Conservation (phyloP, 2,113 vertebrate species). For the Phoxinus phoxinus region DNA sequence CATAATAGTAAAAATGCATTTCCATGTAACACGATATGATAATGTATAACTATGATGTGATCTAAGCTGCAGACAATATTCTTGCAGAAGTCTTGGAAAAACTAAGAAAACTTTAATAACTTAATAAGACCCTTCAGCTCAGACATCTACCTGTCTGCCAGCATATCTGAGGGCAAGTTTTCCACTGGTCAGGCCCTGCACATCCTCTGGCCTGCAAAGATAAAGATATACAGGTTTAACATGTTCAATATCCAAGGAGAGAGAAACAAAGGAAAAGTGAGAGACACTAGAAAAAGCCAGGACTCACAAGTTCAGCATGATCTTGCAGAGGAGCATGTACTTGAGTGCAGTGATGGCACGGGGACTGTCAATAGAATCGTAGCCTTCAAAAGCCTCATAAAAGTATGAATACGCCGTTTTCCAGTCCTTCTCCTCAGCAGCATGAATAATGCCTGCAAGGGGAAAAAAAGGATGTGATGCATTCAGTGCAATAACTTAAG, state of each 20-base stretch:
- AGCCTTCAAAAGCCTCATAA: slow-evolving; percentile 97
- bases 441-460: slow-evolving; percentile 92
- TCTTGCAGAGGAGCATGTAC: slow-evolving; percentile 99
- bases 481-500: not conserved
- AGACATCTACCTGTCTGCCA: slow-evolving; percentile 86
- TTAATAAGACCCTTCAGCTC: too few species aligned
- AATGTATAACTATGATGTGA: not conserved
- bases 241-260: not conserved
- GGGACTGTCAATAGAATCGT: slow-evolving; percentile 94
- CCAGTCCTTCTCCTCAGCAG: slow-evolving; percentile 98
- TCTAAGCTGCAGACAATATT: not conserved
- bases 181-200: slow-evolving; percentile 92
- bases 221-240: not conserved
- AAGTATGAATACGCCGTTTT: slow-evolving; percentile 99
- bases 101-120: not conserved
- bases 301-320: slow-evolving; percentile 93
- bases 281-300: not conserved
- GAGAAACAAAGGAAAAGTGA: not conserved
- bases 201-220: slow-evolving; percentile 89
- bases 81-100: not conserved
- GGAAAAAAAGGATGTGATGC: not conserved
- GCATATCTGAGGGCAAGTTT: slow-evolving; percentile 92
- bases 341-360: slow-evolving; percentile 95
- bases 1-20: too few species aligned
- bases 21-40: not conserved